phyloP scores from a whole-genome alignment of 1,140 invertebrate genomes.

The Gerris buenoi region DNA sequence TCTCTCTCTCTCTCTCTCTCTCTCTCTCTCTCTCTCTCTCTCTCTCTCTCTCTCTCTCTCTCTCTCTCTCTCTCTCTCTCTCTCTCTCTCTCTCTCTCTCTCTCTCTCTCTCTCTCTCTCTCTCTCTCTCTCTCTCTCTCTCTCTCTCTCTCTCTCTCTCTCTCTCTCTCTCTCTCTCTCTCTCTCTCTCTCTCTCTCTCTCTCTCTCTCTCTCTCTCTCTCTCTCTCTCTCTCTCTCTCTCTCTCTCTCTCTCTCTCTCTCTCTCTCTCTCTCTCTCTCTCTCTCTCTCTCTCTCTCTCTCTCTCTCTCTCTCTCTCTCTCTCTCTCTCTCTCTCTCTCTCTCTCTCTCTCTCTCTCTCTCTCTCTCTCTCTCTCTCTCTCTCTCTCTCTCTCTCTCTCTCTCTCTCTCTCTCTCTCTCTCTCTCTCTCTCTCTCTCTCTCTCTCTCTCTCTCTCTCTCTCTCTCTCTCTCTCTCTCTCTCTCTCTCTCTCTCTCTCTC shows the following conservation, averaged over 20 bases:
- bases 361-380: too few relatives aligned
- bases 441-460: too few relatives aligned
- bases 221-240: neutral
- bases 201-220: neutral
- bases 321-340: too few relatives aligned
- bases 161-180: neutral
- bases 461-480: too few relatives aligned
- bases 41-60: neutral
- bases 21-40: neutral
- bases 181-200: neutral
- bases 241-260: neutral
- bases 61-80: neutral
- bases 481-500: too few relatives aligned
- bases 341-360: too few relatives aligned
- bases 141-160: constrained; percentile 2
- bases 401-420: too few relatives aligned
- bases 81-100: neutral
- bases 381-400: too few relatives aligned
- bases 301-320: neutral
- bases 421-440: too few relatives aligned
- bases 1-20: neutral
- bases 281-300: neutral
- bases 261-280: neutral
- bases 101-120: neutral
- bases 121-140: neutral